These are phyloP conservation scores for Phymatocera aterrima DNA, from an alignment of 2,888 invertebrate species.

Conservation along the genomic window DNA sequence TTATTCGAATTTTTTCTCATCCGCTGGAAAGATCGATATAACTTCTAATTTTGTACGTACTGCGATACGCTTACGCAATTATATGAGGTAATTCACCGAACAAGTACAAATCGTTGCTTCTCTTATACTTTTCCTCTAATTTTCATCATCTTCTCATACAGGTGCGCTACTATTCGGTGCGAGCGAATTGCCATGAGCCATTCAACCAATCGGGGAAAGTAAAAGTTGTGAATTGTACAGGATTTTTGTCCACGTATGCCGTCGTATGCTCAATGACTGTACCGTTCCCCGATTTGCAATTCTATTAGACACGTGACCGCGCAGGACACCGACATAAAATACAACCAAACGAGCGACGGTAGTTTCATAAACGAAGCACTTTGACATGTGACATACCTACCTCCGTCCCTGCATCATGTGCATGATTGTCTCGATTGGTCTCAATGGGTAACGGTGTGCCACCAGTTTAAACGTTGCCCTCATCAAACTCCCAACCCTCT, in stretches of 20 bases:
- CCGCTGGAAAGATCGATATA: not conserved
- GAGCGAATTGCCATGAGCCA: not conserved
- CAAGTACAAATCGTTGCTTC: slow-evolving; percentile 20
- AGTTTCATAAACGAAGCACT: slow-evolving; percentile 44
- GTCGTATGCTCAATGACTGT: not conserved
- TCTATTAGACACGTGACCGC: slow-evolving; percentile 14
- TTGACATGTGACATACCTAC: slow-evolving; percentile 50
- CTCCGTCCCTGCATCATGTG: slow-evolving; percentile 55
- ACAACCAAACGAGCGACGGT: slow-evolving; percentile 22
- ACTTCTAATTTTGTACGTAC: not conserved
- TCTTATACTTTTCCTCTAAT: not conserved
- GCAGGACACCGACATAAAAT: slow-evolving; percentile 19
- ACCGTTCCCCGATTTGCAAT: slow-evolving; percentile 37
- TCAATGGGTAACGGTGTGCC: slow-evolving; percentile 64
- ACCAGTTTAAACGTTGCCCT: slow-evolving; percentile 51
- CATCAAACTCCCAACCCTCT: slow-evolving; percentile 29
- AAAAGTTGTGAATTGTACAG: not conserved
- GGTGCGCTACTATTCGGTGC: not conserved
- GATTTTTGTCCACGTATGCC: not conserved
- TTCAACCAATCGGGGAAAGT: not conserved
- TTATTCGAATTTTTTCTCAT: not conserved
- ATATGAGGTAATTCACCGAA: too few species aligned
- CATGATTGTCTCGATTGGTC: slow-evolving; percentile 66
- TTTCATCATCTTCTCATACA: not conserved
- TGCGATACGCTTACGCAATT: too few species aligned